Evolutionary conservation across 2,888 invertebrate species (phyloP).

Genomic region (Hirtodrosophila cameraria): DNA sequence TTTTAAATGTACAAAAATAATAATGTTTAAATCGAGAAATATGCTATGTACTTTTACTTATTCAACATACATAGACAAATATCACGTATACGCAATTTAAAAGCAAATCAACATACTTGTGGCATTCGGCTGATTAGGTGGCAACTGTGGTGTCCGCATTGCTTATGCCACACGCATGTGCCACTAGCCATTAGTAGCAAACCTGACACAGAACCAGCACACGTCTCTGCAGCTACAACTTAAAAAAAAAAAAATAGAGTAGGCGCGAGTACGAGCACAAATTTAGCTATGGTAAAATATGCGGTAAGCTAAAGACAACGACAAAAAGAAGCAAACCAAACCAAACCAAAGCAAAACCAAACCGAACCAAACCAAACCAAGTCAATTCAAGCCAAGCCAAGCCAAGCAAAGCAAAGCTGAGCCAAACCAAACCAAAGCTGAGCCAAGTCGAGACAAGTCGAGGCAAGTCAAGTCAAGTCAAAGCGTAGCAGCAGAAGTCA

Average conservation of each 20-base stretch:
- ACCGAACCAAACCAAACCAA: slow-evolving; percentile 32
- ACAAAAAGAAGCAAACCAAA: slow-evolving; percentile 19
- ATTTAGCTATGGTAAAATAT: slow-evolving; percentile 50
- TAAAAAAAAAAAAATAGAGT: slow-evolving; percentile 37
- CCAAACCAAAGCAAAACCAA: slow-evolving; percentile 15
- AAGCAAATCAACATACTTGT: background rate
- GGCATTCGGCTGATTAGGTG: slow-evolving; percentile 24
- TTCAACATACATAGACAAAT: slow-evolving; percentile 4
- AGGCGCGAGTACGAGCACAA: slow-evolving; percentile 44
- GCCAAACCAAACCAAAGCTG: slow-evolving; percentile 35
- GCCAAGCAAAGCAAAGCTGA: slow-evolving; percentile 14
- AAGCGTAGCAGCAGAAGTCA: slow-evolving; percentile 49
- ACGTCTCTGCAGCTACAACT: slow-evolving; percentile 21
- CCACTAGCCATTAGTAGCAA: slow-evolving; percentile 44
- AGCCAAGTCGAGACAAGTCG: slow-evolving; percentile 41
- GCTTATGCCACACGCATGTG: slow-evolving; percentile 54
- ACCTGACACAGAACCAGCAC: slow-evolving; percentile 57
- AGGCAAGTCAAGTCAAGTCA: slow-evolving; percentile 5
- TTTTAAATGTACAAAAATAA: slow-evolving; percentile 71
- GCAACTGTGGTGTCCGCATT: slow-evolving; percentile 54
- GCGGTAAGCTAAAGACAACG: slow-evolving; percentile 35
- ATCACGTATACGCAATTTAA: slow-evolving; percentile 17
- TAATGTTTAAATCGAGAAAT: slow-evolving; percentile 36
- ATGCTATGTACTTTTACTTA: background rate
- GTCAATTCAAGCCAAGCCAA: slow-evolving; percentile 38